Evolutionary conservation across 1,140 invertebrate species (phyloP).

Genomic region (Habropoda laboriosa): DNA sequence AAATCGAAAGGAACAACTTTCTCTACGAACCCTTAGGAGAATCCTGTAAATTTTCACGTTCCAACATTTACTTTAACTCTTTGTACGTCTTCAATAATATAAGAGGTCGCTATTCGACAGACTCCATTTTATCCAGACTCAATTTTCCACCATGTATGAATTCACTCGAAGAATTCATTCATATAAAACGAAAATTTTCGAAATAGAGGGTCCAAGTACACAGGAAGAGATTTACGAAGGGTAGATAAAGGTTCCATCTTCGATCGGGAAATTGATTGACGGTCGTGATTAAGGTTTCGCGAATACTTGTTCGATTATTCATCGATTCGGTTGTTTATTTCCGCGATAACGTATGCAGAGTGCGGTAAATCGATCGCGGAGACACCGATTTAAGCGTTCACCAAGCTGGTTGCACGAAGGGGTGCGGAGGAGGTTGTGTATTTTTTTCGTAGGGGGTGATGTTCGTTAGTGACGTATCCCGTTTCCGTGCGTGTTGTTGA

Average conservation of each 20-base stretch:
- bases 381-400: not conserved
- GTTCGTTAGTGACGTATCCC: constrained; percentile 4
- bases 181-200: too few species aligned
- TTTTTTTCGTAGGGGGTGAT: not conserved
- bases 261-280: not conserved
- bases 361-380: constrained; percentile 1
- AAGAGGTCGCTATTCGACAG: too few species aligned
- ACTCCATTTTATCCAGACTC: too few species aligned
- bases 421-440: not conserved
- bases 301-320: constrained; percentile 18
- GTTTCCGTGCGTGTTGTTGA: constrained; percentile 16
- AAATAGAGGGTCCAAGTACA: too few species aligned
- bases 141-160: too few species aligned
- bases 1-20: too few species aligned
- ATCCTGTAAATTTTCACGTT: too few species aligned
- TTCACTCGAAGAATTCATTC: too few species aligned
- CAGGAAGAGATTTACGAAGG: not conserved
- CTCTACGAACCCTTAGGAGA: too few species aligned
- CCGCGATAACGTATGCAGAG: not conserved
- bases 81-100: too few species aligned
- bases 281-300: not conserved
- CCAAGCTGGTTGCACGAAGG: too few species aligned
- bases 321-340: constrained; percentile 16
- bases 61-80: too few species aligned
- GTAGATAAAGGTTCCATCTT: not conserved